A percentile compares a stretch with the other conserved stretches of the same genome.
phyloP scores from a whole-genome alignment of 2,888 invertebrate species.

The Xestia sexstrigata region DNA sequence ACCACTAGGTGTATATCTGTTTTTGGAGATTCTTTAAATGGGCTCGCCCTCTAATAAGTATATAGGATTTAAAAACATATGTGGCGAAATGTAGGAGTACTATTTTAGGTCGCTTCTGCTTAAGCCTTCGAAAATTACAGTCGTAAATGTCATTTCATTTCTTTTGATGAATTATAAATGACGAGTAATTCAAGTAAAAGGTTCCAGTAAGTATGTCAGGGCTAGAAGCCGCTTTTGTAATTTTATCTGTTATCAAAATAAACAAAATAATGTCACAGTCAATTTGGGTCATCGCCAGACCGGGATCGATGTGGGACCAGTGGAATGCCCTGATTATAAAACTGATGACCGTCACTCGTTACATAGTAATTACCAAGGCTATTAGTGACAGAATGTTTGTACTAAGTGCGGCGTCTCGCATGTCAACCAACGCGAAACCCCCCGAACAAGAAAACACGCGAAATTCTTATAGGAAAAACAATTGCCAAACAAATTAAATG shows the following conservation, averaged over 20 bases:
- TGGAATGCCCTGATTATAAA: conserved; percentile 7
- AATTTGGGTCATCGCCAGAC: conserved; percentile 45
- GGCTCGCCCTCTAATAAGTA: no score
- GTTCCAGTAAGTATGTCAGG: conserved; percentile 34
- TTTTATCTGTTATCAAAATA: conserved; percentile 46
- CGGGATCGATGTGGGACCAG: neutral
- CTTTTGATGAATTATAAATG: neutral
- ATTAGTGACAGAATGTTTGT: neutral
- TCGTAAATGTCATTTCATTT: neutral
- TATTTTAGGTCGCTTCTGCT: neutral
- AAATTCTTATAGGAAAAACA: no score
- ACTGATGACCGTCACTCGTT: neutral
- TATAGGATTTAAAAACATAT: no score
- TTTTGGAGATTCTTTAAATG: no score
- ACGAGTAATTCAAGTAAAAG: conserved; percentile 19
- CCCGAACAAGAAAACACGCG: no score
- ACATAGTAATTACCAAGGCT: neutral
- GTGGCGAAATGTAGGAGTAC: no score
- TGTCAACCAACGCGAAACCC: no score
- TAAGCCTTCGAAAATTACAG: neutral
- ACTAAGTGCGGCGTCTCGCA: neutral
- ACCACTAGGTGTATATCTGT: no score
- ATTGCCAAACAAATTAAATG: no score
- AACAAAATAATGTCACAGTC: conserved; percentile 27
- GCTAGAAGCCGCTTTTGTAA: conserved; percentile 11